These are phyloP conservation scores for Sturmia bella DNA, from an alignment of 2,888 invertebrate species.

Conservation along the genomic window DNA sequence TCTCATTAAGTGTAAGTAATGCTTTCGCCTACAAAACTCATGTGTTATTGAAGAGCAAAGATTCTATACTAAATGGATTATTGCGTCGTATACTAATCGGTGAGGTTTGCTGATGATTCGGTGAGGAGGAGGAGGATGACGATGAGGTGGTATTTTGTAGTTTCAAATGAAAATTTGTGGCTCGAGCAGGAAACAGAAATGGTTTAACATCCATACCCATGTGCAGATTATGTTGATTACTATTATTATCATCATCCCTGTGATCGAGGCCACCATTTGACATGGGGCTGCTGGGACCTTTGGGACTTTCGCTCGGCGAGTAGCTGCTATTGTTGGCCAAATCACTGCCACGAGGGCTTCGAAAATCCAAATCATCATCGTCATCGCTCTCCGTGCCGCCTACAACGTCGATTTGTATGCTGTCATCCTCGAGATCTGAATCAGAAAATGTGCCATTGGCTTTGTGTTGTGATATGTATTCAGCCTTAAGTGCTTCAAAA, in stretches of 20 bases:
- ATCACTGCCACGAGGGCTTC: slow-evolving; percentile 77
- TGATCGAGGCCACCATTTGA: slow-evolving; percentile 71
- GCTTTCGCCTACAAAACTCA: slow-evolving; percentile 73
- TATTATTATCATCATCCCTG: slow-evolving; percentile 69
- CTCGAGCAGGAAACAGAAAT: slow-evolving; percentile 71
- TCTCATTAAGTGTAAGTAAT: background rate
- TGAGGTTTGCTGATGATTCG: slow-evolving; percentile 81
- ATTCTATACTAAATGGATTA: slow-evolving; percentile 95
- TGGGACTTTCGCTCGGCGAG: slow-evolving; percentile 73
- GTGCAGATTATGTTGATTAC: slow-evolving; percentile 61
- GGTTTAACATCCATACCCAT: slow-evolving; percentile 60
- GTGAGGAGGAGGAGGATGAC: slow-evolving; percentile 73
- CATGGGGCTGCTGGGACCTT: slow-evolving; percentile 73
- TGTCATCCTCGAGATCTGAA: slow-evolving; percentile 86
- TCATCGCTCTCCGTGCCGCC: slow-evolving; percentile 90
- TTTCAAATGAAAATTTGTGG: slow-evolving; percentile 72
- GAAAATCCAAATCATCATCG: slow-evolving; percentile 83
- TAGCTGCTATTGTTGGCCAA: slow-evolving; percentile 72
- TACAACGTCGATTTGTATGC: slow-evolving; percentile 92
- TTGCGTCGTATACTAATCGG: slow-evolving; percentile 84
- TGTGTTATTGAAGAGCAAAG: slow-evolving; percentile 86
- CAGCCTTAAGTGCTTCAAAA: slow-evolving; percentile 90
- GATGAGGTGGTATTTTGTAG: slow-evolving; percentile 71
- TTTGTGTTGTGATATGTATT: slow-evolving; percentile 91
- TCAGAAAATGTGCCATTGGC: slow-evolving; percentile 84